Conservation (phyloP, 2,113 vertebrate species). For the Dendropsophus ebraccatus region DNA sequence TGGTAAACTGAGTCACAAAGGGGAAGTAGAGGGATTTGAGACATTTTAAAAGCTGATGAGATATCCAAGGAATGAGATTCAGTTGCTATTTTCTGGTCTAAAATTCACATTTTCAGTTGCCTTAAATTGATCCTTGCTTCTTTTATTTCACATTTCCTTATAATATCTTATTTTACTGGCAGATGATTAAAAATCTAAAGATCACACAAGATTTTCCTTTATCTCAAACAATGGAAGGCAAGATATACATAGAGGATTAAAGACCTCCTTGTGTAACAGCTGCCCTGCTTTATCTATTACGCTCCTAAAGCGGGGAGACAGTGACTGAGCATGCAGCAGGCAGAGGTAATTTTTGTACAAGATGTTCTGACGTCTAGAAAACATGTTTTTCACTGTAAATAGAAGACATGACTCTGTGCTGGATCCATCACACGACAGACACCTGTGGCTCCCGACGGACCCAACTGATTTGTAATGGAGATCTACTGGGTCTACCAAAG, state of each 20-base stretch:
- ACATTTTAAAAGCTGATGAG: conserved; percentile 51
- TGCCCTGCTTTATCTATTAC: not conserved
- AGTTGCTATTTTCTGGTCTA: conserved; percentile 12
- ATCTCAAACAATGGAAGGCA: not conserved
- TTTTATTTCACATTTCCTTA: conserved; percentile 14
- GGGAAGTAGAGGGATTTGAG: conserved; percentile 56
- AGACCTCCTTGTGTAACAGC: not conserved
- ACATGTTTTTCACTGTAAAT: too few species aligned
- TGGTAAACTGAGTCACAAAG: conserved; percentile 51
- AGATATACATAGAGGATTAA: not conserved
- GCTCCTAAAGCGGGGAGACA: not conserved
- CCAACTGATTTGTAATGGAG: too few species aligned
- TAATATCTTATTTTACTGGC: conserved; percentile 15
- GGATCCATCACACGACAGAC: too few species aligned
- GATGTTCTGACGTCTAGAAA: too few species aligned
- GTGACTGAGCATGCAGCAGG: not conserved
- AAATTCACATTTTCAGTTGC: conserved; percentile 19
- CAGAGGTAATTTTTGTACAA: not conserved
- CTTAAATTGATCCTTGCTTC: conserved; percentile 3
- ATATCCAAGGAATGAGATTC: conserved; percentile 48
- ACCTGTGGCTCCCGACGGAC: too few species aligned
- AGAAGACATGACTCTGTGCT: too few species aligned
- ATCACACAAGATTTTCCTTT: not conserved
- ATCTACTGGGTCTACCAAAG: too few species aligned
- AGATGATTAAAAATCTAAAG: not conserved